A percentile compares a stretch with the other conserved stretches of the same genome.
Evolutionary conservation across 2,888 invertebrate genomes (phyloP).

Genomic region (Leptopterna dolabrata): DNA sequence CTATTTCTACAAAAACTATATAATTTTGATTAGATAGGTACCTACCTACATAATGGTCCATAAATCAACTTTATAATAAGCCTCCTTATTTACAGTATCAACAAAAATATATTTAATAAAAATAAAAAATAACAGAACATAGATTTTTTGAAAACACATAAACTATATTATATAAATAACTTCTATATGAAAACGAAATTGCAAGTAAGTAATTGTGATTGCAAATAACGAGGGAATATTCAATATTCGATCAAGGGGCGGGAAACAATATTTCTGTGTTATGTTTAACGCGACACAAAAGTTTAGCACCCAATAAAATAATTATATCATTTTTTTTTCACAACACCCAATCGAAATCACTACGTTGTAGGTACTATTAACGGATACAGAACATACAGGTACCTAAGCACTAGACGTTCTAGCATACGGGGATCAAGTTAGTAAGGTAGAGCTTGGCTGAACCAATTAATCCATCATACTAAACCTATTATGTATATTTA

Average conservation of each 20-base stretch:
- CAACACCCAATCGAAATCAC: background rate
- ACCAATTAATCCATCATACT: background rate
- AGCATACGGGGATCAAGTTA: background rate
- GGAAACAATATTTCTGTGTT: background rate
- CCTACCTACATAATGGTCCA: background rate
- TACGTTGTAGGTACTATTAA: background rate
- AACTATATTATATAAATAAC: slow-evolving; percentile 26
- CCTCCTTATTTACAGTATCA: slow-evolving; percentile 17
- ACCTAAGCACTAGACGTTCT: background rate
- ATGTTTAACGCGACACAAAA: background rate
- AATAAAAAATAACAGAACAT: slow-evolving; percentile 24
- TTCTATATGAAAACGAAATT: background rate
- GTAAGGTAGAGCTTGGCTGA: background rate
- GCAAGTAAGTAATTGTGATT: background rate
- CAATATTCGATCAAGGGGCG: background rate
- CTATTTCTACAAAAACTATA: too few species aligned
- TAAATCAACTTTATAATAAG: slow-evolving; percentile 2
- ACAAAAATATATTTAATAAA: slow-evolving; percentile 16
- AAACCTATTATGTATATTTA: background rate
- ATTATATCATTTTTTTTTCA: background rate
- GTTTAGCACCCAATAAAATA: background rate
- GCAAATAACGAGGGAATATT: slow-evolving; percentile 7
- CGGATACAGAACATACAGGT: background rate
- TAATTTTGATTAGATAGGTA: background rate
- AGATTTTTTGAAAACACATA: background rate